Evolutionary conservation across 2,888 invertebrate species (phyloP), one percentile per base, ranked within the genome.

Genomic region (Tinea trinotella): DNA sequence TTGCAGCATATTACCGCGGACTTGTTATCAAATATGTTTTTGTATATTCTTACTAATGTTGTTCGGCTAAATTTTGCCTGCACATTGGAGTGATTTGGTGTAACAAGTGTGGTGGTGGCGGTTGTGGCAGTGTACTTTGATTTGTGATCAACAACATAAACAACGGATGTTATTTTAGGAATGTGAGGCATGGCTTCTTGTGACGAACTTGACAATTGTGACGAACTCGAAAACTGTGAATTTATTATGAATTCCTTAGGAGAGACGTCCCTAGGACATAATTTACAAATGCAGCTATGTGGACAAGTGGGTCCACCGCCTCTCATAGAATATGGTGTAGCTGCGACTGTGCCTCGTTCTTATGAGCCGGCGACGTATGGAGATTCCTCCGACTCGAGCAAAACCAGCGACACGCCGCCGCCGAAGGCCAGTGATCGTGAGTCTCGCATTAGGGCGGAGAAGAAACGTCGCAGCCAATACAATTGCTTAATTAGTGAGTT

Each of bases 361-460:
- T 80, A 69, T 59, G 72, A 74, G 46, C 55, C 70, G 56, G 73
- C 67, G 55, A 57, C 64, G 44, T 74, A 76, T 57, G 74, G 79
- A n/a, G 83, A 81, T 59, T 82, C 81, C n/a, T 9, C 80, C 77
- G 1, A 76, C 46, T 49, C 83, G 4, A 80, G 66, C 54, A 82
- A 83, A n/a, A n/a, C n/a, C n/a, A n/a, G n/a, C n/a, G 83, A 82
- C 55, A 80, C 75, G 61, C 70, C 74, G 12, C 62, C 71, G 35
- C 70, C 68, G 2, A 81, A 77, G 64, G 93, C 93, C 61, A 92
- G 90, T 64, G 92, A 92, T 67, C 90, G 96, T 56, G 92, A 93
- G 68, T 90, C 93, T 63, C 90, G 97, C 58, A 97, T 97, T 70
- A 89, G 91, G 68, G 96, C 96, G 7, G 97, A 98, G 74, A 97